Evolutionary conservation across 1,140 invertebrate species (phyloP).

Genomic region (Nylanderia fulva): DNA sequence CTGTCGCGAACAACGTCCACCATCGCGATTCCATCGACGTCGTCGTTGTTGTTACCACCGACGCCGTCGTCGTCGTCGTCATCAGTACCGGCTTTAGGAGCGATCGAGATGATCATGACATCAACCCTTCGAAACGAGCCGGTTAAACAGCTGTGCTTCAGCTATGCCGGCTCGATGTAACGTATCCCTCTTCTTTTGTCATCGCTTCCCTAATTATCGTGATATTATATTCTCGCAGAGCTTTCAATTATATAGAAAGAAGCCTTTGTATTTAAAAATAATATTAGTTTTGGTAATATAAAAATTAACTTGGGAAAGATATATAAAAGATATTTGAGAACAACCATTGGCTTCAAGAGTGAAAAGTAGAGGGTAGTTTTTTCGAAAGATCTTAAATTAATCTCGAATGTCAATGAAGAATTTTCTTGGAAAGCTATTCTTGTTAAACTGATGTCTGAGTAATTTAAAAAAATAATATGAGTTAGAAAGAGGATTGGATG

Average conservation of each 20-base stretch:
- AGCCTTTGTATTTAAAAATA: not conserved
- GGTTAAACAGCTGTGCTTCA: not conserved
- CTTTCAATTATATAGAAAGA: not conserved
- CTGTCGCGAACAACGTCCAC: conserved; percentile 45
- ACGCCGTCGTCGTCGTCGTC: conserved; percentile 37
- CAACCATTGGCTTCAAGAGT: not conserved
- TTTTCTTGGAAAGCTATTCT: not conserved
- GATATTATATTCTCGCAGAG: not conserved
- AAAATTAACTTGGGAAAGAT: not conserved
- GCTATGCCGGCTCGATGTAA: not conserved
- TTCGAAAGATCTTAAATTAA: not conserved
- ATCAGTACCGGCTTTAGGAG: conserved; percentile 31
- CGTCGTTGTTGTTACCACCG: conserved; percentile 26
- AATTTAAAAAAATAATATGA: not conserved
- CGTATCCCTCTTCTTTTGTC: not conserved
- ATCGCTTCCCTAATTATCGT: not conserved
- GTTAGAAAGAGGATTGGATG: not conserved
- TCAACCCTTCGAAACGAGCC: not conserved
- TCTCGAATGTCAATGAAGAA: not conserved
- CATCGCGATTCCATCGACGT: conserved; percentile 63
- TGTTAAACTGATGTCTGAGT: not conserved
- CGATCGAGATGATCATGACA: conserved; percentile 7
- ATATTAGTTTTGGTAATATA: not conserved
- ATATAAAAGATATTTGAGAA: not conserved
- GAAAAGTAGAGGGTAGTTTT: not conserved